Conservation (phyloP, 2,888 invertebrate species). For the Pyrocoelia pectoralis region DNA sequence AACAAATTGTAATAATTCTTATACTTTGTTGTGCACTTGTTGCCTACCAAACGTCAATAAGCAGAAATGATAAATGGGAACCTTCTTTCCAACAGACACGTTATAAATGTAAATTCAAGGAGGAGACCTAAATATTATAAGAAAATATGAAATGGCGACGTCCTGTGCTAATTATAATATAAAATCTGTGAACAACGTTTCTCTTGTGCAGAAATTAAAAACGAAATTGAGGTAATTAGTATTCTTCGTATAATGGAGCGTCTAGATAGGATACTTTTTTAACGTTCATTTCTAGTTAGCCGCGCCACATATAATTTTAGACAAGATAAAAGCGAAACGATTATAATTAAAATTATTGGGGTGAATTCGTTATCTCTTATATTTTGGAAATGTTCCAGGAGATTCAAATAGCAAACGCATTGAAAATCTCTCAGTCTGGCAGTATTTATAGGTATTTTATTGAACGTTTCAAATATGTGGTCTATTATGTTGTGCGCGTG, state of each 20-base stretch:
- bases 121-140: no score
- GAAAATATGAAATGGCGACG: no score
- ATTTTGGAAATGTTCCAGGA: constrained; percentile 33
- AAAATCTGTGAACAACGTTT: no score
- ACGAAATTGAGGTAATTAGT: neutral
- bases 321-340: neutral
- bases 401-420: constrained; percentile 31
- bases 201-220: no score
- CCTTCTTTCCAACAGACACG: no score
- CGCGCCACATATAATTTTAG: neutral
- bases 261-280: no score
- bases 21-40: no score
- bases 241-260: neutral
- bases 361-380: constrained; percentile 24
- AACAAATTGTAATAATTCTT: no score
- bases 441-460: constrained; percentile 36
- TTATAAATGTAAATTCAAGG: no score
- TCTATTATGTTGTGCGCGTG: constrained; percentile 32
- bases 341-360: constrained; percentile 20
- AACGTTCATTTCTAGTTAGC: neutral
- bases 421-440: constrained; percentile 26
- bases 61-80: no score
- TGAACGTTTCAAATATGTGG: constrained; percentile 35
- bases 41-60: no score
- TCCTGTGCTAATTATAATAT: no score